Conservation (phyloP, 2,888 invertebrate genomes). For the Eupithecia subfuscata region DNA sequence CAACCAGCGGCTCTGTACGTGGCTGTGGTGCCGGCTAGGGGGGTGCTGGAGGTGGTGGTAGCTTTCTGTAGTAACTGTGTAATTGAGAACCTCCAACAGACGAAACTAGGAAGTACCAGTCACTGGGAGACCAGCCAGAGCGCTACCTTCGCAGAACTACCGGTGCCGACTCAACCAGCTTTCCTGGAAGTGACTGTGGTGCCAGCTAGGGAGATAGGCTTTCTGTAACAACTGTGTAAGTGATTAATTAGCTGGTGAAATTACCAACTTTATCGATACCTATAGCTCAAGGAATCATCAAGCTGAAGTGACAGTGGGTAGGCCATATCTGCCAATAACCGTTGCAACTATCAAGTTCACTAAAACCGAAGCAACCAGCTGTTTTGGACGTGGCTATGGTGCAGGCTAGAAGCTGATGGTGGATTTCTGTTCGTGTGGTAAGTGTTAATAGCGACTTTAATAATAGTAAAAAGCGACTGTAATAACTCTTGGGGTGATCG, state of each 20-base stretch:
- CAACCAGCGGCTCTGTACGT: conserved; percentile 78
- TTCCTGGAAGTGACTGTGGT: conserved; percentile 83
- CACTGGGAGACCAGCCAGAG: conserved; percentile 81
- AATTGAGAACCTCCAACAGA: conserved; percentile 48
- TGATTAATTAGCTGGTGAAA: not conserved
- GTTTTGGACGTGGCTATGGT: too few species aligned
- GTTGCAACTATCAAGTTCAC: too few species aligned
- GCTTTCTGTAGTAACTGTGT: conserved; percentile 84
- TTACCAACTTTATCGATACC: not conserved
- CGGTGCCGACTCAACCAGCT: conserved; percentile 53
- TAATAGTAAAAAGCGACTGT: too few species aligned
- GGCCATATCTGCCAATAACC: too few species aligned
- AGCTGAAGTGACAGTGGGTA: too few species aligned
- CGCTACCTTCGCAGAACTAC: conserved; percentile 57
- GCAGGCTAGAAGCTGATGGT: too few species aligned
- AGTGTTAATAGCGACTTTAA: too few species aligned
- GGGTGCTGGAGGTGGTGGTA: conserved; percentile 77
- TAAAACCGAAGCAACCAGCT: too few species aligned
- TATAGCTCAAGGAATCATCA: not conserved
- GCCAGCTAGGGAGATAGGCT: conserved; percentile 75
- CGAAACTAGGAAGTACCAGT: conserved; percentile 42
- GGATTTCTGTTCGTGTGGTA: too few species aligned
- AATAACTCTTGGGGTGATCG: too few species aligned
- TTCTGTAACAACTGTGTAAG: conserved; percentile 84
- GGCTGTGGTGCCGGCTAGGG: conserved; percentile 73